phyloP scores from a whole-genome alignment of 2,888 invertebrate species.

The Drosophila vallismaia region DNA sequence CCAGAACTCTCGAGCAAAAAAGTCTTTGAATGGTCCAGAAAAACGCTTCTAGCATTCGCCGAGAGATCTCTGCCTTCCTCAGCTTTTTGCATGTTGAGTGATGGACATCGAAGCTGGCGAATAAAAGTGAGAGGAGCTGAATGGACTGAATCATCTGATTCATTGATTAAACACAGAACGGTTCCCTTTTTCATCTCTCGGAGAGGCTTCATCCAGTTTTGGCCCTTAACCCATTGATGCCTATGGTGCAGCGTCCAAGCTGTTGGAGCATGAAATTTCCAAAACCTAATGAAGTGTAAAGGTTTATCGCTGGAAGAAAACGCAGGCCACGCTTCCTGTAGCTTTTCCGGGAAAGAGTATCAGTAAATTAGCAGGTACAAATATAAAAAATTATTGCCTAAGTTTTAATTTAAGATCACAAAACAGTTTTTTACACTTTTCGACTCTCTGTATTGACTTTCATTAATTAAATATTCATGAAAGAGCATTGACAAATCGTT shows the following conservation, averaged over 20 bases:
- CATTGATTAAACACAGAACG: conserved; percentile 69
- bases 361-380: too few species aligned
- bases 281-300: conserved; percentile 74
- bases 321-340: conserved; percentile 45
- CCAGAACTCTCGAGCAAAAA: conserved; percentile 49
- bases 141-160: conserved; percentile 71
- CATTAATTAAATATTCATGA: neutral
- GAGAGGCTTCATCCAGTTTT: conserved; percentile 16
- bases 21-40: conserved; percentile 25
- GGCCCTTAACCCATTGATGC: conserved; percentile 69
- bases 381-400: too few species aligned
- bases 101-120: conserved; percentile 48
- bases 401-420: too few species aligned
- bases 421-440: too few species aligned
- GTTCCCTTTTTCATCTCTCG: conserved; percentile 34
- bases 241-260: conserved; percentile 59
- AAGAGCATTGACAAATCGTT: neutral
- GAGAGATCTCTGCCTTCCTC: conserved; percentile 7
- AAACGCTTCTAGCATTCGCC: conserved; percentile 43
- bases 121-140: conserved; percentile 8
- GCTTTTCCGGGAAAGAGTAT: neutral
- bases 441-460: neutral
- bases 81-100: conserved; percentile 58
- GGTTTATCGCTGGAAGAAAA: conserved; percentile 74
- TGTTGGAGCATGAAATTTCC: conserved; percentile 77